Percentiles rank a stretch among this genome's conserved stretches.
These are phyloP conservation scores for Osmerus eperlanus DNA, from an alignment of 2,113 vertebrate species.

Conservation along the genomic window DNA sequence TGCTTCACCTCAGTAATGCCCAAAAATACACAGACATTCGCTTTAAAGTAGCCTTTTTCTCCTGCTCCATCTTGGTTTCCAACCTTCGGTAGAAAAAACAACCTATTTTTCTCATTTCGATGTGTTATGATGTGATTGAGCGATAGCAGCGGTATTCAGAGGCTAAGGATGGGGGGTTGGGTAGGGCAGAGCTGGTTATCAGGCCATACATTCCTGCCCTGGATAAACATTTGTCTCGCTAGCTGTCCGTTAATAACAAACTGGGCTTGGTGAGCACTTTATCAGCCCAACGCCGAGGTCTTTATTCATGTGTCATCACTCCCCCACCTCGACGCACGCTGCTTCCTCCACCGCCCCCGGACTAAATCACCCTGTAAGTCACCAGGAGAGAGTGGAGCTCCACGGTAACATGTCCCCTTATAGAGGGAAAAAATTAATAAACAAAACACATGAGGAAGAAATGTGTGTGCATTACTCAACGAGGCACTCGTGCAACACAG, in stretches of 20 bases:
- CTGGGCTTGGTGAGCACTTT: constrained; percentile 20
- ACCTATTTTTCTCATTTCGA: not conserved
- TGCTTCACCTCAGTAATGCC: no score
- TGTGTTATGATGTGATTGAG: not conserved
- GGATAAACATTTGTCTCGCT: constrained; percentile 40
- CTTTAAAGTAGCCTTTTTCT: not conserved
- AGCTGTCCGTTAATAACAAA: constrained; percentile 45
- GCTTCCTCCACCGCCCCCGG: constrained; percentile 37
- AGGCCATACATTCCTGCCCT: constrained; percentile 11
- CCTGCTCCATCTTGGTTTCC: not conserved
- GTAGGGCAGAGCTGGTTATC: constrained; percentile 16
- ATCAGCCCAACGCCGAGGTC: constrained; percentile 11
- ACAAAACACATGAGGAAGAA: constrained; percentile 14
- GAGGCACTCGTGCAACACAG: constrained; percentile 37
- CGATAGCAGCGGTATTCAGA: not conserved
- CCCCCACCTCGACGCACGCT: constrained; percentile 14
- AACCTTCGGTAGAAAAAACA: not conserved
- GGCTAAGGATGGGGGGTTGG: not conserved
- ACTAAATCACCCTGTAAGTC: constrained; percentile 35
- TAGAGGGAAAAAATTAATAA: constrained; percentile 29
- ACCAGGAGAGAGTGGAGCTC: constrained; percentile 25
- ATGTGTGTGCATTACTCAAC: constrained; percentile 46
- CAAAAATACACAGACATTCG: no score
- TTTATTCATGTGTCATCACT: constrained; percentile 33
- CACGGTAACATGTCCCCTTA: constrained; percentile 27